These are phyloP conservation scores for Scomber japonicus DNA, from an alignment of 2,113 vertebrate genomes.

Conservation along the genomic window DNA sequence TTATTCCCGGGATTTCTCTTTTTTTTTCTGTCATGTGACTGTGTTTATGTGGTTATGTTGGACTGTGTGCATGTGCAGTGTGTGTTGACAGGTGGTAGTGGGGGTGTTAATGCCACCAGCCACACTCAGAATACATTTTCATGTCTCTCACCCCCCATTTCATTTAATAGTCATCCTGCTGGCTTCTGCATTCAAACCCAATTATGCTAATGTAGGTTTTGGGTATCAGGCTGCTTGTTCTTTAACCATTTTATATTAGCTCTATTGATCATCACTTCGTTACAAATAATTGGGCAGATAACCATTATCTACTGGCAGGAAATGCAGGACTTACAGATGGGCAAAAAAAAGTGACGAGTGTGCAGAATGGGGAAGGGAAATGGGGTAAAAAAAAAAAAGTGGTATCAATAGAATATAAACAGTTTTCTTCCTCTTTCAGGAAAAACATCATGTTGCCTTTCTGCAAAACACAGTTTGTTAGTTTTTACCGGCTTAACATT, in stretches of 20 bases:
- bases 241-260: constrained; percentile 75
- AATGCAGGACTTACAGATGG: constrained; percentile 69
- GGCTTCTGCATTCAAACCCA: constrained; percentile 67
- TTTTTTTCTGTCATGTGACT: constrained; percentile 12
- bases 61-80: neutral
- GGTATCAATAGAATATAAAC: constrained; percentile 79
- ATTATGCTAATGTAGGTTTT: constrained; percentile 75
- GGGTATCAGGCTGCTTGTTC: constrained; percentile 57
- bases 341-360: constrained; percentile 73
- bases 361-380: constrained; percentile 66
- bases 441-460: constrained; percentile 50
- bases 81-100: constrained; percentile 61
- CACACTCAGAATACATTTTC: constrained; percentile 59
- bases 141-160: constrained; percentile 46
- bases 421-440: constrained; percentile 63
- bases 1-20: neutral
- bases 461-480: constrained; percentile 13
- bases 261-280: constrained; percentile 77
- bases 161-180: constrained; percentile 56
- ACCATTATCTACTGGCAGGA: constrained; percentile 72
- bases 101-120: constrained; percentile 50
- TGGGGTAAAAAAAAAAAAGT: constrained; percentile 52
- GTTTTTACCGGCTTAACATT: neutral
- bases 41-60: constrained; percentile 20
- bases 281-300: constrained; percentile 76